Percentiles rank a stretch among this genome's conserved stretches.
Evolutionary conservation across 2,797 vertebrate species (phyloP).

Genomic region (Spinibarbus caldwelli): DNA sequence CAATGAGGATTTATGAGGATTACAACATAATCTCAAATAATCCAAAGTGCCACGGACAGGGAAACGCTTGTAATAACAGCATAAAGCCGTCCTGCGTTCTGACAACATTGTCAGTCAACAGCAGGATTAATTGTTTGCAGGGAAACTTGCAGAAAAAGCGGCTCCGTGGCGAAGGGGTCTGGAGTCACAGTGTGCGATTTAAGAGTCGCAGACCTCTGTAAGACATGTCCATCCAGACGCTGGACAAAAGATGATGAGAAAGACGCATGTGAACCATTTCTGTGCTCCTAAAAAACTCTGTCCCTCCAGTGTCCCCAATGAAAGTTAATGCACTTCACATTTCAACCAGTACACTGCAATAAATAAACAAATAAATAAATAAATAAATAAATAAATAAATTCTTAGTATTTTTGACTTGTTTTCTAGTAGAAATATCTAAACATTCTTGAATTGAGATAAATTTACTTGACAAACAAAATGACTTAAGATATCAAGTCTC

Average conservation of each 20-base stretch:
- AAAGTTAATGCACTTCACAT: not conserved
- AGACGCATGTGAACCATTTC: not conserved
- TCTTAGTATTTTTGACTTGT: too few relatives aligned
- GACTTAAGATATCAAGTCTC: too few relatives aligned
- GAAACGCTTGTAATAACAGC: conserved; percentile 83
- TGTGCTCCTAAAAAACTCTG: not conserved
- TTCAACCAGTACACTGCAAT: not conserved
- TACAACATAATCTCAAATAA: conserved; percentile 99
- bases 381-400: too few relatives aligned
- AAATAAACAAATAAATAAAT: too few relatives aligned
- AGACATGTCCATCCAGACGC: too few relatives aligned
- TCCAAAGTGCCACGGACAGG: conserved; percentile 97
- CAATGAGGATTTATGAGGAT: conserved; percentile 97
- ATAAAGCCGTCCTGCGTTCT: conserved; percentile 87
- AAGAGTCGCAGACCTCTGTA: conserved; percentile 71
- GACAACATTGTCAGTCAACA: conserved; percentile 89
- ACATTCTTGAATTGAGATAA: too few relatives aligned
- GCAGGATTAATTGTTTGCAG: conserved; percentile 78
- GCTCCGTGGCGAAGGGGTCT: conserved; percentile 37
- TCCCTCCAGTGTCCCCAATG: not conserved
- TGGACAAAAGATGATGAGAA: conserved; percentile 67
- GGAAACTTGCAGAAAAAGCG: conserved; percentile 74
- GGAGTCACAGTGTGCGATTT: conserved; percentile 70
- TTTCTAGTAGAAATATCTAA: too few relatives aligned
- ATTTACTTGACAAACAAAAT: too few relatives aligned